Percentiles rank a stretch among this genome's conserved stretches.
Evolutionary conservation across 2,113 vertebrate species (phyloP).

Genomic region (Gallinago paraguaiae): DNA sequence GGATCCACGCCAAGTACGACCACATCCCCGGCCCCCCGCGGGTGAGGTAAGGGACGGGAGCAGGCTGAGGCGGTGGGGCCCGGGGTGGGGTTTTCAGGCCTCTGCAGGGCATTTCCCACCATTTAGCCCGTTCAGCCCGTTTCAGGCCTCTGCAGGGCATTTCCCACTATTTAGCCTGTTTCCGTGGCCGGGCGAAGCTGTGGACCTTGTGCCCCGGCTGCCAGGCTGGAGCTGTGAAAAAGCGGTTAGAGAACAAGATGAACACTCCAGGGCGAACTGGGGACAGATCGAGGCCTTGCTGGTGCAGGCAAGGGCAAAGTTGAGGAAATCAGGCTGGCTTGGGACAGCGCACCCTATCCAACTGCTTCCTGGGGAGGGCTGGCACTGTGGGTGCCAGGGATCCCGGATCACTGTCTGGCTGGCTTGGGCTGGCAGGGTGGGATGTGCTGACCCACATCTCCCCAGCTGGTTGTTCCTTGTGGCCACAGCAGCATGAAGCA

Average conservation of each 20-base stretch:
- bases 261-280: fast-evolving
- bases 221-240: background rate
- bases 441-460: fast-evolving
- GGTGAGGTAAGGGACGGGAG: constrained; percentile 68
- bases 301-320: background rate
- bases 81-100: fast-evolving
- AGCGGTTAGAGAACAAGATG: fast-evolving
- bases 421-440: background rate
- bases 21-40: constrained; percentile 80
- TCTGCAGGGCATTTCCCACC: background rate
- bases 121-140: too few species aligned
- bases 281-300: background rate
- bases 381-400: fast-evolving
- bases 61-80: background rate
- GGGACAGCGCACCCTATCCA: fast-evolving
- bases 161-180: too few species aligned
- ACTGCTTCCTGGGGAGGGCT: fast-evolving
- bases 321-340: fast-evolving
- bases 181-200: background rate
- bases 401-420: background rate
- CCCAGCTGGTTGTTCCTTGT: fast-evolving
- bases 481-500: fast-evolving
- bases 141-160: background rate
- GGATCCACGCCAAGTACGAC: constrained; percentile 77
- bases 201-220: background rate